Conservation (phyloP, 1,140 invertebrate species). For the Tetramorium parvispinum region DNA sequence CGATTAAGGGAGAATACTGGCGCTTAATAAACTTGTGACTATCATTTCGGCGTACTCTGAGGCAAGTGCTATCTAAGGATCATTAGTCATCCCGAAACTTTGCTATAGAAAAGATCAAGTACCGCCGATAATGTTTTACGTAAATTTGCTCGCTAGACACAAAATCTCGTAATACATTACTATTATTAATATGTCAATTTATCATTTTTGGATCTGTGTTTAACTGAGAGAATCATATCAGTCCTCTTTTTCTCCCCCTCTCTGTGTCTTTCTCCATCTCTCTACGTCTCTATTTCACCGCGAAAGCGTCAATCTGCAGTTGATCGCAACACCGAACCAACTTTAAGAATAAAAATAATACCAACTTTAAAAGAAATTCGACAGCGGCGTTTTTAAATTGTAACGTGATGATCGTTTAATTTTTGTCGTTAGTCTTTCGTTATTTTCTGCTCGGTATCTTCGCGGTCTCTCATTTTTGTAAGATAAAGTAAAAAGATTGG, state of each 20-base stretch:
- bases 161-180: slow-evolving; percentile 31
- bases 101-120: slow-evolving; percentile 25
- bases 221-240: background rate
- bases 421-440: slow-evolving; percentile 70
- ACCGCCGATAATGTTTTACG: slow-evolving; percentile 19
- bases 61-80: slow-evolving; percentile 22
- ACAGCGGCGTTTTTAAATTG: background rate
- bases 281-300: background rate
- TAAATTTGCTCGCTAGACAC: background rate
- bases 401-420: slow-evolving; percentile 72
- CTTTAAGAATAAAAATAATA: background rate
- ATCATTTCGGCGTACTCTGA: background rate
- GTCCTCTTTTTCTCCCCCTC: background rate
- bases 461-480: slow-evolving; percentile 28
- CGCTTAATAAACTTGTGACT: slow-evolving; percentile 23
- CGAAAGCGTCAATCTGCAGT: background rate
- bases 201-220: background rate
- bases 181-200: slow-evolving; percentile 33
- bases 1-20: background rate
- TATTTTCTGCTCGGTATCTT: slow-evolving; percentile 39
- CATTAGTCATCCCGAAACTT: slow-evolving; percentile 47
- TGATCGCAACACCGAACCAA: background rate
- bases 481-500: slow-evolving; percentile 56
- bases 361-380: background rate
- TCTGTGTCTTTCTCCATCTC: background rate